These are phyloP conservation scores for Tenthredo livida DNA, from an alignment of 2,888 invertebrate genomes.

Conservation along the genomic window DNA sequence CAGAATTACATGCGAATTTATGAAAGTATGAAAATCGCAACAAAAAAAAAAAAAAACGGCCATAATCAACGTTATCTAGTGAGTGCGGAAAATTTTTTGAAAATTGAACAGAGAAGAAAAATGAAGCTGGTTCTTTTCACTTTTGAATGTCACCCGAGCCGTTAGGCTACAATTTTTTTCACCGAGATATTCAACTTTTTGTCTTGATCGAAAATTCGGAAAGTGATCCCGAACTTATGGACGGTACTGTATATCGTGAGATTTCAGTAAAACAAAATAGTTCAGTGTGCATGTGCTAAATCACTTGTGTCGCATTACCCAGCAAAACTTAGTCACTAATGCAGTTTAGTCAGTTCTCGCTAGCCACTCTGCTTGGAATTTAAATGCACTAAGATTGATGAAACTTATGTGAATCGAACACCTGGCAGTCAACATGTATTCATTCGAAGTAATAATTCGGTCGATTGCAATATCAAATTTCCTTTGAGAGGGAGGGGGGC, in stretches of 20 bases:
- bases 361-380: not conserved
- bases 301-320: not conserved
- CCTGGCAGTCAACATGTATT: not conserved
- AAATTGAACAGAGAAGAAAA: too few species aligned
- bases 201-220: too few species aligned
- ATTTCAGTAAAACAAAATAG: not conserved
- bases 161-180: too few species aligned
- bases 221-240: too few species aligned
- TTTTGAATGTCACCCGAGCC: too few species aligned
- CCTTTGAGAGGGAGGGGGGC: not conserved
- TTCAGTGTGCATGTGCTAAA: not conserved
- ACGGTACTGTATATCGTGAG: not conserved
- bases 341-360: not conserved
- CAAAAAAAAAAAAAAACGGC: too few species aligned
- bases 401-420: not conserved
- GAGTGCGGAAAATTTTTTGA: too few species aligned
- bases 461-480: not conserved
- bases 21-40: too few species aligned
- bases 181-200: too few species aligned
- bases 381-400: not conserved
- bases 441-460: not conserved
- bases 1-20: too few species aligned
- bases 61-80: too few species aligned
- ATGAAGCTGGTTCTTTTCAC: too few species aligned
- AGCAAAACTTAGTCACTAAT: not conserved